Conservation (phyloP, 2,888 invertebrate species). For the Ophion ventricosus region DNA sequence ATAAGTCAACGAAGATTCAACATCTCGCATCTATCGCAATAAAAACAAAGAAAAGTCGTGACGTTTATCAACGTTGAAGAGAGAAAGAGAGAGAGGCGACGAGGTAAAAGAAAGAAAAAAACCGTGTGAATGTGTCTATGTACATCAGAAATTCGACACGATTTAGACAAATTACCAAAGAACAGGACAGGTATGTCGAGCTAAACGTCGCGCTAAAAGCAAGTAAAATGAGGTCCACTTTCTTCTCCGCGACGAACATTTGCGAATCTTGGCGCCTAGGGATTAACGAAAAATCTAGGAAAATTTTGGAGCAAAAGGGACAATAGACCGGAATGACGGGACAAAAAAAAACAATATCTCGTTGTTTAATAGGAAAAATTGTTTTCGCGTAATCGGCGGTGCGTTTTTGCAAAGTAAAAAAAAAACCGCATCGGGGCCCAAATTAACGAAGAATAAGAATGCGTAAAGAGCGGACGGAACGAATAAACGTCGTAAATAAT, state of each 20-base stretch:
- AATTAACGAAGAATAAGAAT: constrained; percentile 18
- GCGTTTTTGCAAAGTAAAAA: constrained; percentile 27
- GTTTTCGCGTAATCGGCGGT: constrained; percentile 47
- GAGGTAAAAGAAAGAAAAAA: constrained; percentile 50
- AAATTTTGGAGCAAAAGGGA: constrained; percentile 45
- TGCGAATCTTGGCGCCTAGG: constrained; percentile 18
- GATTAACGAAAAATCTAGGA: constrained; percentile 46
- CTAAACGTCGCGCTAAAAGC: constrained; percentile 26
- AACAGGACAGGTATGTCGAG: constrained; percentile 17
- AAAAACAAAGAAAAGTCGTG: constrained; percentile 53
- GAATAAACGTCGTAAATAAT: constrained; percentile 32
- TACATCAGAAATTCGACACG: not conserved
- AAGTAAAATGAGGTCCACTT: constrained; percentile 16
- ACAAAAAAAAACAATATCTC: constrained; percentile 33
- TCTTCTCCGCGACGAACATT: constrained; percentile 24
- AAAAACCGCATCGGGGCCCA: constrained; percentile 31
- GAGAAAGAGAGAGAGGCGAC: constrained; percentile 40
- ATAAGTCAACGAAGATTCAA: constrained; percentile 45
- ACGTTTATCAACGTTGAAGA: constrained; percentile 17
- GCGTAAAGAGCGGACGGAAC: not conserved
- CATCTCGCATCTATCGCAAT: constrained; percentile 35
- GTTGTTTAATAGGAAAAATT: constrained; percentile 54
- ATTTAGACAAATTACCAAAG: constrained; percentile 40
- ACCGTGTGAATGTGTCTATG: not conserved
- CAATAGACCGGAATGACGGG: constrained; percentile 36